Conservation (phyloP, 92 coral and sea anemone genomes). For the Paramuricea clavata region DNA sequence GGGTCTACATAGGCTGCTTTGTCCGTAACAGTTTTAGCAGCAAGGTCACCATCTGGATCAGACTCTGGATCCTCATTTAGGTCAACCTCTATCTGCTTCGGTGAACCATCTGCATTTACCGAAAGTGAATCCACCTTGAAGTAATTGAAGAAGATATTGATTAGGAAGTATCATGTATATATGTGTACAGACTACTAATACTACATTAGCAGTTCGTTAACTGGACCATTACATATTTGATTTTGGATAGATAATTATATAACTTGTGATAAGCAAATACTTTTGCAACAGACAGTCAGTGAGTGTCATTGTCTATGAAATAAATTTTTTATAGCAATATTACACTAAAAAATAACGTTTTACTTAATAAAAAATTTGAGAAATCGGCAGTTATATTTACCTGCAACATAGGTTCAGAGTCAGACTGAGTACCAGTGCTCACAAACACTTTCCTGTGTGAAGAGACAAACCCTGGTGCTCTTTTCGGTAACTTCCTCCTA, state of each 20-base stretch:
- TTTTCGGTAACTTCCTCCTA: conserved; percentile 5
- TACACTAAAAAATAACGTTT: too few species aligned
- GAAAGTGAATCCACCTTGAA: conserved; percentile 9
- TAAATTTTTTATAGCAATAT: too few species aligned
- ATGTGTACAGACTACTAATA: background rate
- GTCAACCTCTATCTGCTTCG: background rate
- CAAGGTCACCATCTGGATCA: conserved; percentile 1
- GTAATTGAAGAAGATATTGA: conserved; percentile 9
- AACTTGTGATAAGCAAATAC: too few species aligned
- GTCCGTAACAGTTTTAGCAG: conserved; percentile 21
- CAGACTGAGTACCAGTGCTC: conserved; percentile 57
- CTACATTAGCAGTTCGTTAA: background rate
- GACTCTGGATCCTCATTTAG: too few species aligned
- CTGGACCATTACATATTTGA: too few species aligned
- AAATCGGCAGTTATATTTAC: too few species aligned
- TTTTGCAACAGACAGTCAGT: too few species aligned
- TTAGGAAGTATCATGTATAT: conserved; percentile 4
- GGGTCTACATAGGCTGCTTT: conserved; percentile 5
- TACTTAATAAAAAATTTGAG: too few species aligned
- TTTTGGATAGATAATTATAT: too few species aligned
- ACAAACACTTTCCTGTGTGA: conserved; percentile 51
- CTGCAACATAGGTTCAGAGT: too few species aligned
- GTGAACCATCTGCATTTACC: conserved; percentile 12
- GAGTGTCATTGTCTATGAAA: too few species aligned
- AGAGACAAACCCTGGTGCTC: conserved; percentile 37